phyloP scores from a whole-genome alignment of 2,888 invertebrate genomes.

The Conchocele bisecta region DNA sequence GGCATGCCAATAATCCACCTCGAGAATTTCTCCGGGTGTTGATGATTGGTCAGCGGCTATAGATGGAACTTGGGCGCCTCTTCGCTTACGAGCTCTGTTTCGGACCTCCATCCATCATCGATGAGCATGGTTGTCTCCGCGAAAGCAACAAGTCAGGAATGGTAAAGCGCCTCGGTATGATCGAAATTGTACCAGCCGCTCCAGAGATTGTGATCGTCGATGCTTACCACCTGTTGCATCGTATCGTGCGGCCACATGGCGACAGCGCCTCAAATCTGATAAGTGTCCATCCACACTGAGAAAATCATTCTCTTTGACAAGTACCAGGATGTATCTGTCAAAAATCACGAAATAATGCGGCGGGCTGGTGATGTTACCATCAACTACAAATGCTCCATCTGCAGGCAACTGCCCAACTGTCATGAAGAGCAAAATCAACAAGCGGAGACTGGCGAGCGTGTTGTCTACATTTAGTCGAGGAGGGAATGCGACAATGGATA shows the following conservation, averaged over 20 bases:
- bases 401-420: too few species aligned
- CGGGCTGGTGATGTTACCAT: slow-evolving; percentile 14
- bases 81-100: slow-evolving; percentile 24
- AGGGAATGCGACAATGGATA: too few species aligned
- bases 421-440: slow-evolving; percentile 25
- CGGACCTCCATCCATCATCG: slow-evolving; percentile 14
- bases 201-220: slow-evolving; percentile 21
- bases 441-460: slow-evolving; percentile 16
- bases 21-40: slow-evolving; percentile 16
- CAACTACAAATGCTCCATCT: too few species aligned
- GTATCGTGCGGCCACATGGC: slow-evolving; percentile 12
- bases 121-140: slow-evolving; percentile 8
- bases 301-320: slow-evolving; percentile 39
- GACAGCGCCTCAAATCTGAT: slow-evolving; percentile 17
- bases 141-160: slow-evolving; percentile 2
- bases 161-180: slow-evolving; percentile 10
- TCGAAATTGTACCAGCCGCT: neutral
- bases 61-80: slow-evolving; percentile 14
- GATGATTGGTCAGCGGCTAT: slow-evolving; percentile 13
- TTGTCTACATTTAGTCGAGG: neutral
- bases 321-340: slow-evolving; percentile 29
- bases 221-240: slow-evolving; percentile 22
- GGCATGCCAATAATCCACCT: neutral
- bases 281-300: slow-evolving; percentile 8
- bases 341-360: slow-evolving; percentile 33